Base-by-base conservation (phyloP, 2,113 vertebrate species). In the Salminus brasiliensis region DNA sequence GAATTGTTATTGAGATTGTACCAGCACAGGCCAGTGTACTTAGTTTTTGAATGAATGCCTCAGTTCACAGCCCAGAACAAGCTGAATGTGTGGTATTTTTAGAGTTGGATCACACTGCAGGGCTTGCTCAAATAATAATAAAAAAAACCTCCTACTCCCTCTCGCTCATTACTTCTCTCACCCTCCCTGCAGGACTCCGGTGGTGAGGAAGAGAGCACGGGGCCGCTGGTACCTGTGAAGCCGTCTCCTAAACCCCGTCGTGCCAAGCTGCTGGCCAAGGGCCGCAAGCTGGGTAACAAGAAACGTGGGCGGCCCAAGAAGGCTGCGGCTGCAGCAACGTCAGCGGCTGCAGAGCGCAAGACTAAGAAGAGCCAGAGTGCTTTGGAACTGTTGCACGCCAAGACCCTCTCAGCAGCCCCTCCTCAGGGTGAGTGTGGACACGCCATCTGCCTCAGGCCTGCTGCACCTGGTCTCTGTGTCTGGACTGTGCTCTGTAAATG, bases 241-340 rank as follows among this genome's bases (percentile, higher is more conserved):
- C 89, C 95, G 12, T 91, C 96, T 7, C 94, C 97, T 80, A 98
- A 98, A 85, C 93, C 96, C 0, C 84, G 96, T 29, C 94, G 95
- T 86, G 91, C 95, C 9, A 94, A 95, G 49, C 91, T 98, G 11
- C 91, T 95, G 76, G 92, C 95, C 79, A 98, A 97, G 81, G 95
- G 96, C 63, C 94, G 96, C 81, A 98, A 98, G 85, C 88, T 98
- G 89, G 95, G 95, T 8, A 97, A 94, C 83, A 95, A 95, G 85
- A 98, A 98, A 87, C 95, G 98, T 0, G 98, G 98, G 2, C 95
- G 98, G 4, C 98, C 98, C 86, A 99, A 99, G 93, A 99, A 99
- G 72, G 94, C 95, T 21, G 55, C 94, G 0, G 81, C 91, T 0
- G 88, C 93, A 83, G 91, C n/a, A n/a, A n/a, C 81, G 16, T 73